Evolutionary conservation across 1,140 invertebrate species (phyloP).

Genomic region (Brachionus rotundiformis): DNA sequence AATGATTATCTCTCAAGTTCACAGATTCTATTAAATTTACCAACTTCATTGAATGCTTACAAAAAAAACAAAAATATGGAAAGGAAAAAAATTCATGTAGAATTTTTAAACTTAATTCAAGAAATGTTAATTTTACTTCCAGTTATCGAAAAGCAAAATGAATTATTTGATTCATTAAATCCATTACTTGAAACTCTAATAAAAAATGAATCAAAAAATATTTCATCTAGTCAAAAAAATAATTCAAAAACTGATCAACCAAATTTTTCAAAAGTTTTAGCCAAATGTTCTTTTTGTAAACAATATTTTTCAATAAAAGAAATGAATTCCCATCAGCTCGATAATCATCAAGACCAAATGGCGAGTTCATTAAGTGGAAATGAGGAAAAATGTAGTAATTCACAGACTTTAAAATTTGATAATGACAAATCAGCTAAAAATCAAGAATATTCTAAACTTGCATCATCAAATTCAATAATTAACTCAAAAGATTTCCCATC

Average conservation of each 20-base stretch:
- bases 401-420: neutral
- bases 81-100: neutral
- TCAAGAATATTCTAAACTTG: neutral
- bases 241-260: neutral
- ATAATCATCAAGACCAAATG: neutral
- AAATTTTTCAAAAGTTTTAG: neutral
- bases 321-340: constrained; percentile 14
- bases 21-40: neutral
- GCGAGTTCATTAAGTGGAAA: neutral
- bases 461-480: neutral
- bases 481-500: neutral
- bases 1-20: neutral
- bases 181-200: neutral
- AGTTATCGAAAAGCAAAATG: constrained; percentile 23
- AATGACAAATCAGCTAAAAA: neutral
- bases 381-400: neutral
- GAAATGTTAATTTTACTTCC: constrained; percentile 17
- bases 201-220: neutral
- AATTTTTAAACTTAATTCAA: constrained; percentile 40
- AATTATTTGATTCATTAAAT: neutral
- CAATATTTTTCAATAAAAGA: neutral
- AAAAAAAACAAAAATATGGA: neutral
- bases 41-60: neutral
- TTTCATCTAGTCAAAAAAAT: neutral
- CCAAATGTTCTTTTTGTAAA: neutral